A percentile compares a stretch with the other conserved stretches of the same genome.
Conservation (phyloP, 2,888 invertebrate species). For the Blastobasis lacticolella region DNA sequence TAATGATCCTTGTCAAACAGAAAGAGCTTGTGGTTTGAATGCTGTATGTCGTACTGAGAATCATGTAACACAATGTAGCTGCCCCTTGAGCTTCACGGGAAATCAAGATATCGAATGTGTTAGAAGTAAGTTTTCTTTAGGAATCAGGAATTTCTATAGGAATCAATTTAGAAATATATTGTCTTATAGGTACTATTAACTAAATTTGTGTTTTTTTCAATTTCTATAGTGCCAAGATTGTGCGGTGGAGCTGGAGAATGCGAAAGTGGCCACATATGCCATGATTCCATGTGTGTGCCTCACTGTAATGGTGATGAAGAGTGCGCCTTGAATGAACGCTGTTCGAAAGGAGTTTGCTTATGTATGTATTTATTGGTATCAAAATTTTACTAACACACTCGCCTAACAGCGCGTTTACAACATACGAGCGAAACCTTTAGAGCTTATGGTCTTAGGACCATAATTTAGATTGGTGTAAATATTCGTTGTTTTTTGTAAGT, state of each 20-base stretch:
- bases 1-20: slow-evolving; percentile 83
- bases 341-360: slow-evolving; percentile 85
- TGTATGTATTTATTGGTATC: slow-evolving; percentile 65
- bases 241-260: slow-evolving; percentile 84
- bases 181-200: no score
- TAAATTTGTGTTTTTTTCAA: neutral
- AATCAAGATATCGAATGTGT: slow-evolving; percentile 89
- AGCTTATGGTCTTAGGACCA: no score
- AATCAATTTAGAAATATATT: no score
- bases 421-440: no score
- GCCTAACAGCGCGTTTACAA: no score
- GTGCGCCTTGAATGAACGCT: slow-evolving; percentile 93
- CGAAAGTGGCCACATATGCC: slow-evolving; percentile 80
- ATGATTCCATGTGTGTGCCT: slow-evolving; percentile 87
- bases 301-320: slow-evolving; percentile 83
- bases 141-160: no score
- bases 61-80: slow-evolving; percentile 86
- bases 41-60: slow-evolving; percentile 82
- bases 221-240: slow-evolving; percentile 79
- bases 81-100: slow-evolving; percentile 90
- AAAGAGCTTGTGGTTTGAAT: slow-evolving; percentile 88
- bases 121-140: slow-evolving; percentile 77
- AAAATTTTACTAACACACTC: no score
- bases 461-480: no score
- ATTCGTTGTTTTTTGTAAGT: no score